A percentile compares a stretch with the other conserved stretches of the same genome.
phyloP scores from a whole-genome alignment of 1,140 invertebrate genomes.

The Yoshiicerus persimilis region DNA sequence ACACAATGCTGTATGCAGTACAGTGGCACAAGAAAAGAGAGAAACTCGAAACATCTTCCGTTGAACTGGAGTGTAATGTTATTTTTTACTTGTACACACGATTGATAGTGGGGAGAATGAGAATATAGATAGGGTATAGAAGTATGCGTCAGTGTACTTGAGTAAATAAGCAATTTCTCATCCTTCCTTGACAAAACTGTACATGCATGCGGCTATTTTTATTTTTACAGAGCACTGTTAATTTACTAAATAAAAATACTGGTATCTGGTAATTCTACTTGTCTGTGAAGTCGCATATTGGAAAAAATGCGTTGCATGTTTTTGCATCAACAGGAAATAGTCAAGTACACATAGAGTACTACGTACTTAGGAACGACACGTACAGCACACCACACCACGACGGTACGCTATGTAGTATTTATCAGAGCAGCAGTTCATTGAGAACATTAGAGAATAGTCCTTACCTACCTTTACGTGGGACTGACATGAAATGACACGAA shows the following conservation, averaged over 20 bases:
- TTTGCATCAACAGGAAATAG: not conserved
- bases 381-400: not conserved
- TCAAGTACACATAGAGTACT: not conserved
- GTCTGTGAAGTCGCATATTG: not conserved
- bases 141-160: too few species aligned
- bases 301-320: not conserved
- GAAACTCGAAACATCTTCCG: not conserved
- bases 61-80: not conserved
- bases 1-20: not conserved
- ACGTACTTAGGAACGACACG: not conserved
- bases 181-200: not conserved
- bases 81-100: too few species aligned
- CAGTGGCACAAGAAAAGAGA: not conserved
- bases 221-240: not conserved
- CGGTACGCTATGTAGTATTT: not conserved
- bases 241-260: not conserved
- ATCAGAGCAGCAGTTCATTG: not conserved
- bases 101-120: too few species aligned
- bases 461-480: not conserved
- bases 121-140: too few species aligned
- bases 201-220: not conserved
- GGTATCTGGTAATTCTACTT: not conserved
- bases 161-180: too few species aligned
- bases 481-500: not conserved
- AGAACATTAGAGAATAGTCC: not conserved